Conservation (phyloP, 1,140 invertebrate genomes). For the Xylocopa sonorina region DNA sequence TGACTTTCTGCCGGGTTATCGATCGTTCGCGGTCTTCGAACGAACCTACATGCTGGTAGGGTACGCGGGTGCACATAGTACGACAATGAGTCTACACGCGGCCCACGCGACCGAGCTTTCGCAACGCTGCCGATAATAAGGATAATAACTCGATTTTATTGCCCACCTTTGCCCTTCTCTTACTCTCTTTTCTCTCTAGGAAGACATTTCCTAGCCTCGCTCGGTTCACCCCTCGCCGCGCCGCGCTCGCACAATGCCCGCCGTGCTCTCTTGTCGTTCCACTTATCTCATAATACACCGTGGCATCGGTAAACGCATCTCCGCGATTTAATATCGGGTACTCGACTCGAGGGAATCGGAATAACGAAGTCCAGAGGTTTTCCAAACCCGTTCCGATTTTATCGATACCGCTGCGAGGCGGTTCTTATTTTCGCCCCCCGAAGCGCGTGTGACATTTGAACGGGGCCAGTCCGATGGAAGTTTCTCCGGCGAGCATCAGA, state of each 20-base stretch:
- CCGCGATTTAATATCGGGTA: constrained; percentile 43
- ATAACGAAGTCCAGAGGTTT: constrained; percentile 34
- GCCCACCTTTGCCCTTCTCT: constrained; percentile 58
- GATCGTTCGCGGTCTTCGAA: constrained; percentile 26
- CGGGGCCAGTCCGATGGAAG: neutral
- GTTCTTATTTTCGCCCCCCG: too few species aligned
- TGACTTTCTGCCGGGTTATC: constrained; percentile 23
- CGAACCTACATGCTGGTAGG: constrained; percentile 30
- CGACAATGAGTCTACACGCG: constrained; percentile 63
- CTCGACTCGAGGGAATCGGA: constrained; percentile 33
- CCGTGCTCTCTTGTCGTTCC: constrained; percentile 53
- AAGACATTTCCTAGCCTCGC: constrained; percentile 61
- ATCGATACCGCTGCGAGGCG: too few species aligned
- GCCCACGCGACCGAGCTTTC: constrained; percentile 60
- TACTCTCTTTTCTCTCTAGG: constrained; percentile 58
- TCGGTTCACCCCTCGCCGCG: constrained; percentile 38
- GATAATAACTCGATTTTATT: constrained; percentile 72
- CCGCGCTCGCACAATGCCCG: constrained; percentile 38
- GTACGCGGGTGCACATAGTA: constrained; percentile 65
- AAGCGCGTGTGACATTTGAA: neutral
- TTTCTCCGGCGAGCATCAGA: neutral
- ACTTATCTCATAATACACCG: constrained; percentile 58
- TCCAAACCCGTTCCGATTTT: too few species aligned
- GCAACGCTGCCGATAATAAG: constrained; percentile 64
- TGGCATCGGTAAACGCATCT: constrained; percentile 62